Base-by-base conservation (phyloP, 2,113 vertebrate species). In the Sinosuthora webbiana region DNA sequence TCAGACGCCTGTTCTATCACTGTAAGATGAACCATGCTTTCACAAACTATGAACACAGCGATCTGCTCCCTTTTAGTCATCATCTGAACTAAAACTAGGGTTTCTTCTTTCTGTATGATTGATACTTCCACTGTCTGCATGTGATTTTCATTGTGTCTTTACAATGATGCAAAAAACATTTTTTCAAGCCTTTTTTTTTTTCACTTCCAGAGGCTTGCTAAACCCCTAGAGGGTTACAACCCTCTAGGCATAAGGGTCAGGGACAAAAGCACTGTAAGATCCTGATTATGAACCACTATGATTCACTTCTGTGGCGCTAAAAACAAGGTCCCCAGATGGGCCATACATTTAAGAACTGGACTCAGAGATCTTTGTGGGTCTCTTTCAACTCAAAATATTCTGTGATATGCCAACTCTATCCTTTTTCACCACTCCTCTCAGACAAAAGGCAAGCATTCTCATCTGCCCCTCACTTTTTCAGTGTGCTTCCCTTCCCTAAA, bases 151-250 rank as follows among this genome's bases (percentile, higher is more conserved):
- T 3, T 41, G 31, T 4, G 2, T 15, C 23, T 74, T 74, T 53
- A 15, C 0, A 0, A 42, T 57, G 10, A 60, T 20, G 6, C 7
- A 59, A 11, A 55, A 64, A n/a, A 27, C 20, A 15, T 11, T 15
- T 17, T 31, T n/a, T 15, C 7, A 35, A 42, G 12, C 14, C 7
- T 18, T 11, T 49, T 19, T 45, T 30, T 35, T 64, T 30, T 44
- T 44, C 10, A 56, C 11, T 70, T 64, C 10, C 35, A 75, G 56
- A 80, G 28, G 24, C 28, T 78, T 82, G 24, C 9, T 39, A 94
- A 14, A 69, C 4, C 17, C 60, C 50, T 37, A 35, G 50, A 65
- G 18, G 59, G 1, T 37, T 31, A 75, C 12, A 75, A 13, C 22
- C 9, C 5, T 41, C 25, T 60, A 45, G 7, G 55, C 33, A 19